These are phyloP conservation scores for Helogale parvula DNA, from an alignment of 2,113 vertebrate species.

Conservation along the genomic window DNA sequence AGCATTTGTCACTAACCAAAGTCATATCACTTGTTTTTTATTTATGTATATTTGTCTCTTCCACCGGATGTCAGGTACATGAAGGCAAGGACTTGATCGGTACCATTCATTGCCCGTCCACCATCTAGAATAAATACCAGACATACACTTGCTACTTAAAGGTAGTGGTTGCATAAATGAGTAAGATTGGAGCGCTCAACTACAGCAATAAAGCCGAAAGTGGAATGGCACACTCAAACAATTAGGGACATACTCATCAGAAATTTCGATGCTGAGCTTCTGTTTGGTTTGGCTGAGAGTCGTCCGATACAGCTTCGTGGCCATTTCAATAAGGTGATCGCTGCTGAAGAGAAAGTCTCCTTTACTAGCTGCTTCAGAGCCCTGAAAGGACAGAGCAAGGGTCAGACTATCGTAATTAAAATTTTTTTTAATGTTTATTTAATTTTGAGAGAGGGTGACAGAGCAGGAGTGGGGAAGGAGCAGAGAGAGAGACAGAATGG, in stretches of 20 bases:
- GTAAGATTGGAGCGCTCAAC: too few species aligned
- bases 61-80: not conserved
- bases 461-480: too few species aligned
- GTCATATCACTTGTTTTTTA: not conserved
- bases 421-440: too few species aligned
- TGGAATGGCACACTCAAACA: not conserved
- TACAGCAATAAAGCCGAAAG: not conserved
- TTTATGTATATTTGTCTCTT: not conserved
- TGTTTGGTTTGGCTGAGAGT: constrained; percentile 90
- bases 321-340: constrained; percentile 96
- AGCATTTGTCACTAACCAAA: too few species aligned
- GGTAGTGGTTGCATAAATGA: not conserved
- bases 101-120: not conserved
- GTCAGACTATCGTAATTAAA: not conserved
- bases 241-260: constrained; percentile 93
- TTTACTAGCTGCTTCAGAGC: constrained; percentile 94
- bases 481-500: too few species aligned
- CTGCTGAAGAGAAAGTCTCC: constrained; percentile 99
- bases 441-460: too few species aligned
- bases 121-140: not conserved
- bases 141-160: not conserved
- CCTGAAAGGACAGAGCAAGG: constrained; percentile 83
- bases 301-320: constrained; percentile 95
- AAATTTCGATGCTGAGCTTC: constrained; percentile 95
- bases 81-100: not conserved